A percentile compares a stretch with the other conserved stretches of the same genome.
These are phyloP conservation scores for Ormyrus labotus DNA, from an alignment of 2,888 invertebrate species.

Conservation along the genomic window DNA sequence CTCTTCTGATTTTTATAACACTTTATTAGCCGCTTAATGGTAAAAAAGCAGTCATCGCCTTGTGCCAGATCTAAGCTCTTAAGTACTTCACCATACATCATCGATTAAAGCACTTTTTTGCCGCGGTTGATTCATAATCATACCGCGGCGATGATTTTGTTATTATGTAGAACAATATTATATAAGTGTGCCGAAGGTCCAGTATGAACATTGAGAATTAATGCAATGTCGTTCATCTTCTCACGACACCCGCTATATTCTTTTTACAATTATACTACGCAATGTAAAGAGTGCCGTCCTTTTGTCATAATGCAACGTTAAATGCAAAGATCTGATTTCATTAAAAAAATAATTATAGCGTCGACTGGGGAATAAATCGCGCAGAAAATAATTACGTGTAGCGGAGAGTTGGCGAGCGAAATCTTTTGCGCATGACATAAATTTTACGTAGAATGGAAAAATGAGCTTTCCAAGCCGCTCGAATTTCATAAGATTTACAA, in stretches of 20 bases:
- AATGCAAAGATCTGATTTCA: conserved; percentile 16
- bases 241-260: neutral
- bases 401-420: too few relatives aligned
- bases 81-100: neutral
- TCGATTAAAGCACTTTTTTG: conserved; percentile 34
- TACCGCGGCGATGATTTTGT: neutral
- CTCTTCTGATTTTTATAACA: neutral
- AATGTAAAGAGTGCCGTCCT: neutral
- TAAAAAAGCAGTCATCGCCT: conserved; percentile 12
- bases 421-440: conserved; percentile 18
- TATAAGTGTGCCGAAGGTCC: conserved; percentile 37
- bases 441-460: conserved; percentile 3
- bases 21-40: neutral
- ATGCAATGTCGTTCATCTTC: conserved; percentile 8
- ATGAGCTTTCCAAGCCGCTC: conserved; percentile 18
- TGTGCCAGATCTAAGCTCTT: conserved; percentile 31
- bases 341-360: conserved; percentile 26
- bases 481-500: neutral
- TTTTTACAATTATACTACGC: conserved; percentile 10
- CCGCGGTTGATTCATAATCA: neutral
- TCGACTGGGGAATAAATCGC: conserved; percentile 32
- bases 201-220: conserved; percentile 33
- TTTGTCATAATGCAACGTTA: neutral
- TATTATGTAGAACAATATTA: conserved; percentile 23
- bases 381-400: conserved; percentile 14